These are phyloP conservation scores for Hemicrepidius hirtus DNA, from an alignment of 2,888 invertebrate genomes.

Conservation along the genomic window DNA sequence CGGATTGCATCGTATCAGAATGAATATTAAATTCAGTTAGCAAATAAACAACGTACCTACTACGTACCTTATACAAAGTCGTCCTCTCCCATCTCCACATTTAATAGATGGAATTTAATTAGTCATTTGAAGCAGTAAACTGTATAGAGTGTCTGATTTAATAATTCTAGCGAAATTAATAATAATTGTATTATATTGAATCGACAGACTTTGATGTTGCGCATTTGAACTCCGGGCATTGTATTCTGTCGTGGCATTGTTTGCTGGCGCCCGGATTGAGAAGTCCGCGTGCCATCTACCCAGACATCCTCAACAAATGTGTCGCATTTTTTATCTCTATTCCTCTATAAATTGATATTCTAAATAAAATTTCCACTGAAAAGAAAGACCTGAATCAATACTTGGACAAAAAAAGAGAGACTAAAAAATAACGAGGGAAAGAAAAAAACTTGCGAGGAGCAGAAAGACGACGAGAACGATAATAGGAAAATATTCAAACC, in stretches of 20 bases:
- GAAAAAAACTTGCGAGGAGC: too few relatives aligned
- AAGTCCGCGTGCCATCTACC: constrained; percentile 25
- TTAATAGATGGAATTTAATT: constrained; percentile 57
- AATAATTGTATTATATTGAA: constrained; percentile 71
- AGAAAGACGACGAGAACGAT: too few relatives aligned
- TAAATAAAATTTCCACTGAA: too few relatives aligned
- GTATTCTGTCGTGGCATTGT: constrained; percentile 68
- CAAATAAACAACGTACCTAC: constrained; percentile 36
- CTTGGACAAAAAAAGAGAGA: too few relatives aligned
- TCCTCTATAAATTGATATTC: too few relatives aligned
- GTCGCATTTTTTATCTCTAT: not conserved
- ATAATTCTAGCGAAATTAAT: constrained; percentile 71
- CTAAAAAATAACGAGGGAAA: too few relatives aligned
- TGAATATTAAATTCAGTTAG: constrained; percentile 43
- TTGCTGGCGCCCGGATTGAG: constrained; percentile 56
- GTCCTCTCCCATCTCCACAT: constrained; percentile 31
- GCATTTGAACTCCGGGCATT: constrained; percentile 67
- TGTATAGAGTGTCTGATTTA: constrained; percentile 67
- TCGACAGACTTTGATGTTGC: constrained; percentile 70
- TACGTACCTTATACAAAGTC: constrained; percentile 33
- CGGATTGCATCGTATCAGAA: constrained; percentile 23
- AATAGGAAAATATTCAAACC: too few relatives aligned
- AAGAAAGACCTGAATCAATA: too few relatives aligned
- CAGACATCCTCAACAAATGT: constrained; percentile 44
- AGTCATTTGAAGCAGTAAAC: constrained; percentile 48